These are phyloP conservation scores for Agrilus biguttatus DNA, from an alignment of 2,888 invertebrate species.

Conservation along the genomic window DNA sequence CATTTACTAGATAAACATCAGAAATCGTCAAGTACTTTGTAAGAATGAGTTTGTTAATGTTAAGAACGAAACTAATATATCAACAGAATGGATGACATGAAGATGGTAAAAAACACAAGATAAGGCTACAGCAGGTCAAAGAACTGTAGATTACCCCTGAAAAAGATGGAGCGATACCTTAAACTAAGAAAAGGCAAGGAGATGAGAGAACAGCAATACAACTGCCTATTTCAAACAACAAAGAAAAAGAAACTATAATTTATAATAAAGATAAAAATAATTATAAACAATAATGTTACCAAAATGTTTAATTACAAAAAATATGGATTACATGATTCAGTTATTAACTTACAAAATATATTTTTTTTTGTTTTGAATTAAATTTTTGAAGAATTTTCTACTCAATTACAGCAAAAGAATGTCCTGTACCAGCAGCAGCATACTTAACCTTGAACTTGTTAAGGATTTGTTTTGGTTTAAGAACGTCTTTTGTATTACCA, in stretches of 20 bases:
- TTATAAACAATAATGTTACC: slow-evolving; percentile 6
- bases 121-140: too few relatives aligned
- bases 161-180: too few relatives aligned
- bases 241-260: slow-evolving; percentile 10
- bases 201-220: too few relatives aligned
- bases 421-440: slow-evolving; percentile 36
- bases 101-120: too few relatives aligned
- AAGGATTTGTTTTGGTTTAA: slow-evolving; percentile 29
- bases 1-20: too few relatives aligned
- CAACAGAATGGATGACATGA: too few relatives aligned
- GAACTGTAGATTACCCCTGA: too few relatives aligned
- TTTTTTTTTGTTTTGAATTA: slow-evolving; percentile 1
- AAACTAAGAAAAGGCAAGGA: too few relatives aligned
- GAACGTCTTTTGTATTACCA: slow-evolving; percentile 34
- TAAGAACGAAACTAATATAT: too few relatives aligned
- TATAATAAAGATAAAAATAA: slow-evolving; percentile 10
- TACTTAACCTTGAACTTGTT: slow-evolving; percentile 7
- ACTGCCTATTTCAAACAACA: too few relatives aligned
- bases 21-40: too few relatives aligned
- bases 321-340: slow-evolving; percentile 1
- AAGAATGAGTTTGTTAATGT: too few relatives aligned
- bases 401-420: slow-evolving; percentile 36
- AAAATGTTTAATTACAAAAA: slow-evolving; percentile 8
- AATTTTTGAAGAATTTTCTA: slow-evolving; percentile 16
- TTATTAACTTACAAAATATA: neutral